phyloP scores from a whole-genome alignment of 2,888 invertebrate species.

The Drosophila dives region DNA sequence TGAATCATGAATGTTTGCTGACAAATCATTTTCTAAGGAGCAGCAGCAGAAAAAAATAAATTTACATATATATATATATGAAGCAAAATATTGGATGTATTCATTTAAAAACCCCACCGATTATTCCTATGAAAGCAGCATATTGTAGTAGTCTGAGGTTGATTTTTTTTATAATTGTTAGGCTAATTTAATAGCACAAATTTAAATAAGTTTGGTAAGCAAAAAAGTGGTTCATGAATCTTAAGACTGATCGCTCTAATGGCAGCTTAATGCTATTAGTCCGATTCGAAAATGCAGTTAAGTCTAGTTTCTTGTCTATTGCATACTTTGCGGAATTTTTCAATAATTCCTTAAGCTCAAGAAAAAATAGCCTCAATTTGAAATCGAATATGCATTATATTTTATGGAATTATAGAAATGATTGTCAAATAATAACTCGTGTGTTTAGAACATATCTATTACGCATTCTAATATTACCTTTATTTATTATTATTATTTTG shows the following conservation, averaged over 20 bases:
- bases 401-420: neutral
- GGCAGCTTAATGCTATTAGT: neutral
- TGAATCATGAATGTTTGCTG: neutral
- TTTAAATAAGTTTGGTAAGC: neutral
- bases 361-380: too few relatives aligned
- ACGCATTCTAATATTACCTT: neutral
- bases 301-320: neutral
- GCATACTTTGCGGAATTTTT: conserved; percentile 14
- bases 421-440: neutral
- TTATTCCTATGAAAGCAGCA: neutral
- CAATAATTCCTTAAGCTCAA: neutral
- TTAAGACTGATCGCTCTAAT: neutral
- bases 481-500: neutral
- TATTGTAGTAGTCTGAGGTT: neutral
- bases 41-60: neutral
- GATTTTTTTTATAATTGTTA: neutral
- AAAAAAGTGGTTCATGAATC: neutral
- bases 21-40: neutral
- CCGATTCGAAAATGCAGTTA: neutral
- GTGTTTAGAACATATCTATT: neutral
- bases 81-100: neutral
- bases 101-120: neutral
- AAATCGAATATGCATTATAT: neutral
- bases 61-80: neutral
- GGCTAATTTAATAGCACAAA: neutral